Conservation (phyloP, 1,140 invertebrate species). For the Cataglyphis hispanica region DNA sequence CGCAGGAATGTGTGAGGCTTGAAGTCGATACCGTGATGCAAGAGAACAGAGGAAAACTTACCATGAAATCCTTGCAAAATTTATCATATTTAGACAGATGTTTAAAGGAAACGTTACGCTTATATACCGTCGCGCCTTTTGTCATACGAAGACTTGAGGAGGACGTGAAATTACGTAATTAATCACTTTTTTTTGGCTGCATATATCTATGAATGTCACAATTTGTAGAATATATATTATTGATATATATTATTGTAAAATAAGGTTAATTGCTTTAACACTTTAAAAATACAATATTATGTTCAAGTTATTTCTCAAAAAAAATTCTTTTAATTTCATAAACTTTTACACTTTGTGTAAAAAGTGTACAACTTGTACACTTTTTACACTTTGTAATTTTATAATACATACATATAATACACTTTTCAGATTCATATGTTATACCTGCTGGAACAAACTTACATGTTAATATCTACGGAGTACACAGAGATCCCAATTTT, state of each 20-base stretch:
- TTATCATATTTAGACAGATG: conserved; percentile 42
- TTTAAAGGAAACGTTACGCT: conserved; percentile 87
- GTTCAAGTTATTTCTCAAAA: conserved; percentile 9
- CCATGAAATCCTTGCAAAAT: conserved; percentile 58
- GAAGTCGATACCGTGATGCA: no score
- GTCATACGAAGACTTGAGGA: conserved; percentile 82
- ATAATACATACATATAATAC: no score
- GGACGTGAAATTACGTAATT: conserved; percentile 65
- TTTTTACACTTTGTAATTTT: not conserved
- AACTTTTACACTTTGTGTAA: no score
- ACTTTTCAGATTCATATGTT: conserved; percentile 78
- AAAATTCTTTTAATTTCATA: no score
- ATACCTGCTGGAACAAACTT: conserved; percentile 74
- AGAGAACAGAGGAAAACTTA: no score
- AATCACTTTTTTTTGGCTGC: no score
- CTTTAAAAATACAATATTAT: conserved; percentile 2
- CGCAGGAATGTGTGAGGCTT: no score
- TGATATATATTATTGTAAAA: conserved; percentile 66
- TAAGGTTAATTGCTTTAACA: not conserved
- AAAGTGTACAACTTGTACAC: no score
- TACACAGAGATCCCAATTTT: conserved; percentile 90
- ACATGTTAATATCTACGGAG: conserved; percentile 86
- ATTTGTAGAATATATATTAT: conserved; percentile 62
- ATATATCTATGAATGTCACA: conserved; percentile 79
- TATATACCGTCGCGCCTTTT: conserved; percentile 85